Evolutionary conservation across 2,888 invertebrate genomes (phyloP).

Genomic region (Syrista parreyssii): DNA sequence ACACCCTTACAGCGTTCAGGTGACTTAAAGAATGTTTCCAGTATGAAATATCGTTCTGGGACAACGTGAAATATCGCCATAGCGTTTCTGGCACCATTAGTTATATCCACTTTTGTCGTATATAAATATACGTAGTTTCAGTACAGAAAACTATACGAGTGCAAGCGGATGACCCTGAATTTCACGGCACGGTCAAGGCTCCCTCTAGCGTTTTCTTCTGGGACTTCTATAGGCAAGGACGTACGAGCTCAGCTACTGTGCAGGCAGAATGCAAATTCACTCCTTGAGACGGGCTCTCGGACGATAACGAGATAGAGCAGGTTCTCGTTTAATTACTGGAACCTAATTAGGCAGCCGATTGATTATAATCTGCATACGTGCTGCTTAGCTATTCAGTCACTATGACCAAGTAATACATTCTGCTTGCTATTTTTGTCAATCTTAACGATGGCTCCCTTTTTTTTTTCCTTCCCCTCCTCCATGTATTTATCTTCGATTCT

Average conservation of each 20-base stretch:
- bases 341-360: conserved; percentile 6
- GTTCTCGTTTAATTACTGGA: conserved; percentile 8
- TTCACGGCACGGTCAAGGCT: neutral
- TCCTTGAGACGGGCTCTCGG: neutral
- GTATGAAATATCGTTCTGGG: neutral
- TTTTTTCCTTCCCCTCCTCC: neutral
- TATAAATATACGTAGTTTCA: neutral
- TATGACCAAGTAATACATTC: neutral
- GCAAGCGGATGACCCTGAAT: neutral
- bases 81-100: neutral
- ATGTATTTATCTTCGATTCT: neutral
- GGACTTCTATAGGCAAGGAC: neutral
- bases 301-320: conserved; percentile 6
- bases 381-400: neutral
- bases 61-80: neutral
- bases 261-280: neutral
- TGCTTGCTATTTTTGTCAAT: neutral
- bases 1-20: neutral
- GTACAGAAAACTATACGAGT: neutral
- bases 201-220: neutral
- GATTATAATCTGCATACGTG: conserved; percentile 5
- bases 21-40: neutral
- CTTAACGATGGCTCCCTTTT: neutral
- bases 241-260: neutral
- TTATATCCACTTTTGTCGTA: neutral